Evolutionary conservation across 2,888 invertebrate species (phyloP), one percentile per base, ranked within the genome.

Genomic region (Dynastes maya): DNA sequence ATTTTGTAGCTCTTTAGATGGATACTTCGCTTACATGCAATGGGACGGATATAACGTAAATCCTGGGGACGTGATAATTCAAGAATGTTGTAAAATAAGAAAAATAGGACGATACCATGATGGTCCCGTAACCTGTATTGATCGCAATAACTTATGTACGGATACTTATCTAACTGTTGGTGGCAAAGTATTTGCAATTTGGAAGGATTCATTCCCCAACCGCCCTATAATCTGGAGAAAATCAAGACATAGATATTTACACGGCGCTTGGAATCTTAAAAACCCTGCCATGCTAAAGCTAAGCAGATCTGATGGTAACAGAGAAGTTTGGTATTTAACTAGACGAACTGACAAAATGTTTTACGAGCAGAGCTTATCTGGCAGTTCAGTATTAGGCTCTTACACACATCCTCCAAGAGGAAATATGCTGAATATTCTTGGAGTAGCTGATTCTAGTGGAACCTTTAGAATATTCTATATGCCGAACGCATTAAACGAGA

Each of bases 311-410:
- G 95, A 96, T 89, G 96, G 96, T 2, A 91, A 91, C 78, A 89
- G 96, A 13, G 96, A 97, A 88, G 92, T 93, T 11, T 97, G 97
- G 97, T 94, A 96, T 89, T 89, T 97, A 78, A 88, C 94, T 78
- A 89, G 92, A 68, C 91, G 92, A 85, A 94, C 93, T 81, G 93
- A 96, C 82, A 91, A 92, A 81, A 92, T 95, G 0, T 91, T 92
- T 79, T 91, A 94, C 76, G 90, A 91, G 0, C 92, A 95, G 86
- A 92, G 91, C 78, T 88, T 94, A 22, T 94, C 95, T 2, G 92
- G 93, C 1, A 90, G 90, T 6, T 91, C 92, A 85, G 90, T 95
- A n/a, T 93, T 94, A 0, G 91, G 91, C 27, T 89, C 94, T 22
- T 91, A 91, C 55, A 89, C 92, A 68, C 93, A 94, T 84, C 90